Conservation (phyloP, 2,888 invertebrate genomes). For the Capitulum mitella region DNA sequence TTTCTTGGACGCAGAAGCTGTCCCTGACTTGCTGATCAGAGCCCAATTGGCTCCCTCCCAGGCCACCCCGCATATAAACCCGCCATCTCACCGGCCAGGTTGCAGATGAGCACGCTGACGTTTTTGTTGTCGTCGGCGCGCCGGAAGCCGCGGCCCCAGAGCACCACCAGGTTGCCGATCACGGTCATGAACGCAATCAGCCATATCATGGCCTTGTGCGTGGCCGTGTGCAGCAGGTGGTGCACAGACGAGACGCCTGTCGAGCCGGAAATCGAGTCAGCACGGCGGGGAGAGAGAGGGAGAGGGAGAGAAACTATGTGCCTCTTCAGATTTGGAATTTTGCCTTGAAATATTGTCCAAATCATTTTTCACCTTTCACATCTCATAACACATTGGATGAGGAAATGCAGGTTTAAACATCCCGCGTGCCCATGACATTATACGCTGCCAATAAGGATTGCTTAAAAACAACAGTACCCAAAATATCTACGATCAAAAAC, state of each 20-base stretch:
- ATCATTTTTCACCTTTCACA: too few species aligned
- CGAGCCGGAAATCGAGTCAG: not conserved
- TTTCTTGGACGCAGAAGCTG: not conserved
- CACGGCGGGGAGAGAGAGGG: constrained; percentile 26
- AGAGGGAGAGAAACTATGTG: constrained; percentile 7
- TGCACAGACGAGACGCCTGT: constrained; percentile 54
- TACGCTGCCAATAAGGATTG: too few species aligned
- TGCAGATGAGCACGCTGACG: constrained; percentile 41
- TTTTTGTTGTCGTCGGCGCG: constrained; percentile 39
- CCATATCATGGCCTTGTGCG: constrained; percentile 56
- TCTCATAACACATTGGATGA: too few species aligned
- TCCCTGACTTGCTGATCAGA: too few species aligned
- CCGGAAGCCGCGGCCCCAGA: constrained; percentile 48
- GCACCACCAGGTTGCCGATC: constrained; percentile 55
- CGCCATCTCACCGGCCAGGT: constrained; percentile 38
- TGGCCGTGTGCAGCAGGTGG: constrained; percentile 53
- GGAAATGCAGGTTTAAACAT: too few species aligned
- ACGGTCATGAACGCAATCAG: constrained; percentile 54
- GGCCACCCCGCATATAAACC: too few species aligned
- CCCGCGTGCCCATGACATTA: too few species aligned
- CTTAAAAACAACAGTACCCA: too few species aligned
- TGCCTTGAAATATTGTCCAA: too few species aligned
- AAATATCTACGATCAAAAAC: too few species aligned
- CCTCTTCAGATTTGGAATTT: too few species aligned
- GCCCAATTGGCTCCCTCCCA: too few species aligned